Evolutionary conservation across 2,888 invertebrate species (phyloP).

Genomic region (Oxytorus armatus): DNA sequence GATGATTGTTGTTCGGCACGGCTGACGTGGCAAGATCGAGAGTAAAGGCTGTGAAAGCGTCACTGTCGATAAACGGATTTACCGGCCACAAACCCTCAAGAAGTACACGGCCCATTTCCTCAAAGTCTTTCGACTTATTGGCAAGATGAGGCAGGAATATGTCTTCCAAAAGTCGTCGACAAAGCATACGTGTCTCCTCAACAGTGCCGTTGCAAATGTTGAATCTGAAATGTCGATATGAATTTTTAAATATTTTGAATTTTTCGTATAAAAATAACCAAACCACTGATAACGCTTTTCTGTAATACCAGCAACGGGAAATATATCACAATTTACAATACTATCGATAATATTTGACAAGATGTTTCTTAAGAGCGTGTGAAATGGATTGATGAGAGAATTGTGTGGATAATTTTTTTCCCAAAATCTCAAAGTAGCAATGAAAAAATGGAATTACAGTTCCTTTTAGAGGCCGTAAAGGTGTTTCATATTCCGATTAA

Average conservation of each 20-base stretch:
- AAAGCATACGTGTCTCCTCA: constrained; percentile 88
- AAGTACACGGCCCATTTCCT: constrained; percentile 88
- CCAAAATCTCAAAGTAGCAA: too few relatives aligned
- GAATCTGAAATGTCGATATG: constrained; percentile 85
- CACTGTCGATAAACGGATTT: constrained; percentile 87
- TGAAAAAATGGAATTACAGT: too few relatives aligned
- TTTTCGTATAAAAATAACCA: neutral
- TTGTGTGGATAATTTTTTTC: too few relatives aligned
- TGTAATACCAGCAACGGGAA: neutral
- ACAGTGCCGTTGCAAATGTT: constrained; percentile 89
- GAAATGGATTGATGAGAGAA: neutral
- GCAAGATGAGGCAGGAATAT: constrained; percentile 88
- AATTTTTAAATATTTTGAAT: constrained; percentile 11
- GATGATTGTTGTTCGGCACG: constrained; percentile 80
- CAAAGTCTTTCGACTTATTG: constrained; percentile 87
- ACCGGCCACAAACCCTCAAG: constrained; percentile 90
- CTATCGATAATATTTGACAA: neutral
- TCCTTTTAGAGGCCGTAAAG: too few relatives aligned
- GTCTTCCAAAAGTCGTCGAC: constrained; percentile 85
- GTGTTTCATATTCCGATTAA: too few relatives aligned
- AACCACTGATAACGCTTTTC: neutral
- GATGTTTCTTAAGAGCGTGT: neutral
- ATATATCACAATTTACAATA: too few relatives aligned
- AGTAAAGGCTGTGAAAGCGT: constrained; percentile 87
- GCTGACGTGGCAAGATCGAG: constrained; percentile 84